A percentile compares a stretch with the other conserved stretches of the same genome.
phyloP scores from a whole-genome alignment of 2,113 vertebrate species.

The Thamnophis sirtalis region DNA sequence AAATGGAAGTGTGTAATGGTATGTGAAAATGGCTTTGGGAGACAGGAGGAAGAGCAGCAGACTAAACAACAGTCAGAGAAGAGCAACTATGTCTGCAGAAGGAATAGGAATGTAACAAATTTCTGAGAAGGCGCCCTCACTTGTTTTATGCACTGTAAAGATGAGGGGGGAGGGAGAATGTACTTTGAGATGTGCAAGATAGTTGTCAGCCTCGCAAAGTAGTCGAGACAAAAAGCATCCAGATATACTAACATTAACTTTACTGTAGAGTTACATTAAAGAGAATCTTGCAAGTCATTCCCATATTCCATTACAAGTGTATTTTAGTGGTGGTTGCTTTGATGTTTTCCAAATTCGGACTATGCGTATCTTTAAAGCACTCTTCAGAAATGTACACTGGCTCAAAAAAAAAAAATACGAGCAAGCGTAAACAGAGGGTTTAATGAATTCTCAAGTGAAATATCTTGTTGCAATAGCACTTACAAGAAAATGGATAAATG shows the following conservation, averaged over 20 bases:
- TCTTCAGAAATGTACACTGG: neutral
- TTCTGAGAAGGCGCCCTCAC: neutral
- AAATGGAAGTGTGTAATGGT: neutral
- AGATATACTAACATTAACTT: neutral
- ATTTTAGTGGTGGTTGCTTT: neutral
- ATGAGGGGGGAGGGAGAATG: neutral
- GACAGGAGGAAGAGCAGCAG: neutral
- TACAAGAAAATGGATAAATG: neutral
- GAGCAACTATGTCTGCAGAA: neutral
- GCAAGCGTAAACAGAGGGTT: neutral
- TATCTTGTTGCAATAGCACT: neutral
- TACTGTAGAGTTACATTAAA: neutral
- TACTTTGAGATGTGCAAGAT: neutral
- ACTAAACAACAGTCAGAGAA: neutral
- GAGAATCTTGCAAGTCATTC: neutral
- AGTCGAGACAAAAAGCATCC: neutral
- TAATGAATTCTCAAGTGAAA: neutral
- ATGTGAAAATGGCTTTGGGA: neutral
- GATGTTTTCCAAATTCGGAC: neutral
- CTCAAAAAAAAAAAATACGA: neutral
- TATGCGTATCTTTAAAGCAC: neutral
- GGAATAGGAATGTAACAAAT: neutral
- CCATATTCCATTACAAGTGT: neutral
- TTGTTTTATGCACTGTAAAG: neutral
- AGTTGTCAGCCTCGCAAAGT: neutral